Evolutionary conservation across 2,797 vertebrate species (phyloP).

Genomic region (Pithecia hirsuta): DNA sequence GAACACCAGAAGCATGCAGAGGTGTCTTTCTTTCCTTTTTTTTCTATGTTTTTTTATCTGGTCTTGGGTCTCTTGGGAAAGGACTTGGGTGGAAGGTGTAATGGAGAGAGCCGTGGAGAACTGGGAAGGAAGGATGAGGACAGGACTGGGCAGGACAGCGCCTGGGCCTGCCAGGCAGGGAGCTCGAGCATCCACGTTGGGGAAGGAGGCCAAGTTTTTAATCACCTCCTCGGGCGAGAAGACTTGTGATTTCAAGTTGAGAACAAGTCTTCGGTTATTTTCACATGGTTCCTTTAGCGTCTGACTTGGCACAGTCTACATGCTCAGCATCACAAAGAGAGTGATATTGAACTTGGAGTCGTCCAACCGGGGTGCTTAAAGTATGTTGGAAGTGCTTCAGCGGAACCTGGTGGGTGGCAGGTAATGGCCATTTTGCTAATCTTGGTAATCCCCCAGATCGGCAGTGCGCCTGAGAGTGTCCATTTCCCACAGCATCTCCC

Average conservation of each 20-base stretch:
- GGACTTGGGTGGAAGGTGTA: background rate
- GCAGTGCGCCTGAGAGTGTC: background rate
- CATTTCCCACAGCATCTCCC: background rate
- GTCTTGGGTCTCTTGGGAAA: background rate
- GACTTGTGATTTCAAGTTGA: conserved; percentile 35
- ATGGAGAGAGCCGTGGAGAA: background rate
- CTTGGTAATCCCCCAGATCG: conserved; percentile 55
- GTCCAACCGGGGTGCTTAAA: conserved; percentile 49
- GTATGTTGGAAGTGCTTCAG: conserved; percentile 63
- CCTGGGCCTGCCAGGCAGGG: background rate
- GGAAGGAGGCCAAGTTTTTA: conserved; percentile 47
- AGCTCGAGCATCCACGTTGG: background rate
- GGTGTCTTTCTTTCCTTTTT: background rate
- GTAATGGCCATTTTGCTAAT: conserved; percentile 57
- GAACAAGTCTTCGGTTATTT: conserved; percentile 44
- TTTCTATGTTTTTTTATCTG: background rate
- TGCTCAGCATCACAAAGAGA: background rate
- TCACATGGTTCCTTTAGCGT: conserved; percentile 44
- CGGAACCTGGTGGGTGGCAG: conserved; percentile 71
- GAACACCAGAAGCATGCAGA: background rate
- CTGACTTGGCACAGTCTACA: conserved; percentile 24
- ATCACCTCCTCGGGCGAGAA: conserved; percentile 10
- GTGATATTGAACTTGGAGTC: background rate
- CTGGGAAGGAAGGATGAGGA: background rate
- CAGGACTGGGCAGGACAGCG: background rate